Base-by-base conservation (phyloP, 2,888 invertebrate species). In the Tetranychus truncatus region DNA sequence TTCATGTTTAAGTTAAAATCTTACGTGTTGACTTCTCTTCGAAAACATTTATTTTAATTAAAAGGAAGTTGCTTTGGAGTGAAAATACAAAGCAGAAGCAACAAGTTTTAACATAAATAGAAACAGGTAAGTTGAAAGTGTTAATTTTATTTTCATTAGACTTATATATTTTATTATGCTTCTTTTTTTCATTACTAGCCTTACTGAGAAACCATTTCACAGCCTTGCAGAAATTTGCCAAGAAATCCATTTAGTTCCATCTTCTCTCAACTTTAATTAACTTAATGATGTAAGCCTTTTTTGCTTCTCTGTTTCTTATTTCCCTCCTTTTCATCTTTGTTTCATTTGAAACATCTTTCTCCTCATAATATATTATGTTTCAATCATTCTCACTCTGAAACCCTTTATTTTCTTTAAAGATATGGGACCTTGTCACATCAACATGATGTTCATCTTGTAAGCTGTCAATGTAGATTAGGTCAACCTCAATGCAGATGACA, bases 241-340 rank as follows among this genome's bases (percentile, higher is more conserved):
- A 55, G 15, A 55, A 55, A 55, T 55, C 15, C 55, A 55, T 55
- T 55, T 55, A 55, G 55, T 15, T 15, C 15, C 55, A 55, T 55
- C 55, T 55, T 55, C 55, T 55, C 55, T 55, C 55, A 55, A 55
- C 55, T 55, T 55, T 55, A 55, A 55, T 55, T 55, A 55, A 55
- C 11, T 55, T 55, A 55, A 55, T 55, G 15, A 55, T 55, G 55
- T 15, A 55, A 55, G 15, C 55, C 55, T 15, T 55, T 46, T 55
- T 7, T 55, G 9, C 55, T 55, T 15, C 15, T 55, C 55, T 55
- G 55, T 55, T 55, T 55, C 15, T 55, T 55, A 55, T 55, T 15
- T 55, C 55, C 15, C 55, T 55, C 15, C 6, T 55, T 55, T 55
- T 15, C 15, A 9, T 55, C 55, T 55, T 15, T 15, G 55, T 15